These are phyloP conservation scores for Harpegnathos saltator DNA, from an alignment of 1,140 invertebrate species.

Conservation along the genomic window DNA sequence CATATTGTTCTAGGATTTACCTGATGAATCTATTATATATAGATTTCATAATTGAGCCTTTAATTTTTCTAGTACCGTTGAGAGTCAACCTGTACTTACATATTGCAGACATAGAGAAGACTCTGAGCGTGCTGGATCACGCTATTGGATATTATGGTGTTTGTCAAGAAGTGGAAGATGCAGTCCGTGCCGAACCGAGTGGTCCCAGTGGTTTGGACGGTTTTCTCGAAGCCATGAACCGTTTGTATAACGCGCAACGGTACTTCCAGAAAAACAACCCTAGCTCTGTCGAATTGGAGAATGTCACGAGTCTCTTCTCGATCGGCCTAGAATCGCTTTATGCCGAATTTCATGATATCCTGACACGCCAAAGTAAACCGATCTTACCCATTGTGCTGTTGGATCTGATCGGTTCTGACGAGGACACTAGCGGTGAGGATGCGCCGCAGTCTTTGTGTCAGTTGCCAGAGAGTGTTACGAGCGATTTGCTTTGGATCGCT, in stretches of 20 bases:
- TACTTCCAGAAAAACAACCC: slow-evolving; percentile 98
- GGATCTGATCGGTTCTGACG: slow-evolving; percentile 94
- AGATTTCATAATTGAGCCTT: too few relatives aligned
- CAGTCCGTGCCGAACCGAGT: slow-evolving; percentile 91
- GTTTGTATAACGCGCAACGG: slow-evolving; percentile 93
- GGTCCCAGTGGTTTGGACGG: slow-evolving; percentile 88
- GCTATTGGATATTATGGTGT: slow-evolving; percentile 96
- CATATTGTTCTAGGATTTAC: too few relatives aligned
- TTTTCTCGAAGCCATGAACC: slow-evolving; percentile 94
- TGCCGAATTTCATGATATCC: slow-evolving; percentile 94
- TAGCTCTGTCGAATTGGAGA: slow-evolving; percentile 96
- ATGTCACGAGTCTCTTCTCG: slow-evolving; percentile 90
- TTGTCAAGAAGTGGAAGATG: slow-evolving; percentile 93
- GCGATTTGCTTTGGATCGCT: slow-evolving; percentile 92
- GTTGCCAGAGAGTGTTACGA: slow-evolving; percentile 88
- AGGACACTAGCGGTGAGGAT: slow-evolving; percentile 88
- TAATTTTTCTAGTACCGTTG: neutral
- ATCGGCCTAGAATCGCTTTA: slow-evolving; percentile 88
- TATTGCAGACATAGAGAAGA: slow-evolving; percentile 90
- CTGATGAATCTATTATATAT: too few relatives aligned
- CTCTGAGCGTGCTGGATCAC: slow-evolving; percentile 93
- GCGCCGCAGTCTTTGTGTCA: slow-evolving; percentile 85
- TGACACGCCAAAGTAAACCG: slow-evolving; percentile 94
- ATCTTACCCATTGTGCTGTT: slow-evolving; percentile 93
- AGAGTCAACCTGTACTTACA: neutral